Evolutionary conservation across 2,888 invertebrate species (phyloP).

Genomic region (Acleris emargana): DNA sequence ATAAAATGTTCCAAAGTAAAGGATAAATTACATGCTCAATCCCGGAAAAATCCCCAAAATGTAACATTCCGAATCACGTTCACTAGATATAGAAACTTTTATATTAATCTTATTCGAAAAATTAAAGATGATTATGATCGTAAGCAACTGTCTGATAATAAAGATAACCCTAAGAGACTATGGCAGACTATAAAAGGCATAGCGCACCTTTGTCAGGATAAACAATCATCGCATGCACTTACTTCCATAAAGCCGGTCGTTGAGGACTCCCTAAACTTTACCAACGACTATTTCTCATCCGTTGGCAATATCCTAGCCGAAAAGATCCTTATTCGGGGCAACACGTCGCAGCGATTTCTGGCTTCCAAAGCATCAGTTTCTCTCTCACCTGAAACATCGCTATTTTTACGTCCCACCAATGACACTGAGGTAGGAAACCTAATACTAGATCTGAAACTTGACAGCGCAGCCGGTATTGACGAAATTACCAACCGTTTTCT

Average conservation of each 20-base stretch:
- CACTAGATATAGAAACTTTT: constrained; percentile 24
- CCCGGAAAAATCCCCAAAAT: constrained; percentile 20
- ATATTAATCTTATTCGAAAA: constrained; percentile 25
- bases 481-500: not conserved
- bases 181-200: constrained; percentile 29
- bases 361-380: not conserved
- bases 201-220: not conserved
- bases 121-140: constrained; percentile 22
- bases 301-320: constrained; percentile 33
- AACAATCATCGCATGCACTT: not conserved
- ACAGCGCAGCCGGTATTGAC: not conserved
- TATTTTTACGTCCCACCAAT: constrained; percentile 37
- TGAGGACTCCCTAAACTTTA: constrained; percentile 22
- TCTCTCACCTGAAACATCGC: constrained; percentile 6
- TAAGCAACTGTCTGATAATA: constrained; percentile 13
- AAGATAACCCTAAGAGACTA: constrained; percentile 27
- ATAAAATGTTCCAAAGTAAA: constrained; percentile 31
- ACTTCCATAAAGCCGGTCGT: not conserved
- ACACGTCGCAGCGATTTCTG: constrained; percentile 11
- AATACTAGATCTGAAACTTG: constrained; percentile 26
- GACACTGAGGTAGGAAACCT: constrained; percentile 17
- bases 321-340: constrained; percentile 8
- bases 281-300: constrained; percentile 32
- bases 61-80: not conserved
- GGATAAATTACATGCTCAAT: constrained; percentile 27